Evolutionary conservation across 35 echinoderm and acorn worm species (phyloP).

Genomic region (Lytechinus pictus): DNA sequence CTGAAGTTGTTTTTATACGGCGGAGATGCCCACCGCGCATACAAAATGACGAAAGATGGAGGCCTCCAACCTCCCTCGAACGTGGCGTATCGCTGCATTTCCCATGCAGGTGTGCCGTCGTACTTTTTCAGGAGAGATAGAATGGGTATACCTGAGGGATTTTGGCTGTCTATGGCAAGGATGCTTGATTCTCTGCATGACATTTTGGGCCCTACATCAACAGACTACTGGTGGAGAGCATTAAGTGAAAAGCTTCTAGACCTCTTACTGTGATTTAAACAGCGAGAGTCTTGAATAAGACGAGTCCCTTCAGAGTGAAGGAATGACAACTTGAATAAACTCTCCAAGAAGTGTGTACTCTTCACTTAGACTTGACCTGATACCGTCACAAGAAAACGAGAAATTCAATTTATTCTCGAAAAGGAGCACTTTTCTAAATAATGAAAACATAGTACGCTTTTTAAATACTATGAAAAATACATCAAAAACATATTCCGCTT

Average conservation of each 20-base stretch:
- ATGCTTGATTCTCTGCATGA: conserved; percentile 18
- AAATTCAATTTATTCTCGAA: neutral
- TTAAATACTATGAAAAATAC: no score
- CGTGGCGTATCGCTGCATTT: conserved; percentile 6
- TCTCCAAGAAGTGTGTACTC: neutral
- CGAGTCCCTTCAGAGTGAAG: neutral
- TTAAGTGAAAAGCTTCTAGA: neutral
- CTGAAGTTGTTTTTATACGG: conserved; percentile 11
- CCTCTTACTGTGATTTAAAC: neutral
- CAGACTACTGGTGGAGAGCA: neutral
- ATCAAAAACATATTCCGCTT: no score
- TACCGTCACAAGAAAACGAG: neutral
- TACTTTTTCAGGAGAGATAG: neutral
- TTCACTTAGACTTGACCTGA: conserved; percentile 1
- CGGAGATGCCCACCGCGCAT: neutral
- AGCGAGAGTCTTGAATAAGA: conserved; percentile 9
- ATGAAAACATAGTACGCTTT: no score
- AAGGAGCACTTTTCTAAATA: neutral
- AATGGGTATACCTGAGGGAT: neutral
- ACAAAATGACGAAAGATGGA: neutral
- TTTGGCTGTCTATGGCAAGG: neutral
- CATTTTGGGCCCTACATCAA: conserved; percentile 17
- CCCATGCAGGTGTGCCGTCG: neutral
- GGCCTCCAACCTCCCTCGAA: neutral
- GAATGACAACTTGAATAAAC: conserved; percentile 19